Percentiles rank a stretch among this genome's conserved stretches.
Evolutionary conservation across 2,113 vertebrate species (phyloP).

Genomic region (Smithornis capensis): DNA sequence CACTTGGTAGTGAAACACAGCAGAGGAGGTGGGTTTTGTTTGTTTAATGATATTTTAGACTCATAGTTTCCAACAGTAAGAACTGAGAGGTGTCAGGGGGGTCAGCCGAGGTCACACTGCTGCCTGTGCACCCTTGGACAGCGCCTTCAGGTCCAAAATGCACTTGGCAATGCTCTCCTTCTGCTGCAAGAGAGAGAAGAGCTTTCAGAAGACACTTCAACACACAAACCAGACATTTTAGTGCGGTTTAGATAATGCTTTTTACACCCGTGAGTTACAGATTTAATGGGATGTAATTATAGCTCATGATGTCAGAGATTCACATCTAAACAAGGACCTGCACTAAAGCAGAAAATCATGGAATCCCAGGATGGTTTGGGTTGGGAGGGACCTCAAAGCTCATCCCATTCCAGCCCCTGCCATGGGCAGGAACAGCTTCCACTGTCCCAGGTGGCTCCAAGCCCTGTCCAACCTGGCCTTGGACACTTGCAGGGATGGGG

Average conservation of each 20-base stretch:
- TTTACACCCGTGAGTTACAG: accelerated
- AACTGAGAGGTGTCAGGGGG: accelerated
- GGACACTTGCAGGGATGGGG: background rate
- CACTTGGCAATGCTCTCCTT: slow-evolving; percentile 94
- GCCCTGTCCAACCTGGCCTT: background rate
- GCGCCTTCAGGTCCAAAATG: slow-evolving; percentile 87
- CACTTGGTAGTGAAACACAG: background rate
- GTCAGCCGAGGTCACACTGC: background rate
- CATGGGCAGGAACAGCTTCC: background rate
- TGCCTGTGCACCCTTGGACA: slow-evolving; percentile 81
- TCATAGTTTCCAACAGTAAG: background rate
- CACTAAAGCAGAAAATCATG: background rate
- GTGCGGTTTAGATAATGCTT: background rate
- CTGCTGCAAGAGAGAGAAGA: slow-evolving; percentile 78
- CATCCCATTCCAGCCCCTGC: background rate
- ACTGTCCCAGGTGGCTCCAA: background rate
- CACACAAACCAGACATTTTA: accelerated
- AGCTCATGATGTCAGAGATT: background rate
- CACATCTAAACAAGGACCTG: background rate
- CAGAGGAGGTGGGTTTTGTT: background rate
- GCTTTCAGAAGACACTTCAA: background rate
- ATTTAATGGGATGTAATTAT: accelerated
- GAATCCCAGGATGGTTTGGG: background rate
- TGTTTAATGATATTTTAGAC: slow-evolving; percentile 38
- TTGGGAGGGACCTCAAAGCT: background rate